Percentiles rank a stretch among this genome's conserved stretches.
phyloP scores from a whole-genome alignment of 2,113 vertebrate species.

The Pterocles burchelli region DNA sequence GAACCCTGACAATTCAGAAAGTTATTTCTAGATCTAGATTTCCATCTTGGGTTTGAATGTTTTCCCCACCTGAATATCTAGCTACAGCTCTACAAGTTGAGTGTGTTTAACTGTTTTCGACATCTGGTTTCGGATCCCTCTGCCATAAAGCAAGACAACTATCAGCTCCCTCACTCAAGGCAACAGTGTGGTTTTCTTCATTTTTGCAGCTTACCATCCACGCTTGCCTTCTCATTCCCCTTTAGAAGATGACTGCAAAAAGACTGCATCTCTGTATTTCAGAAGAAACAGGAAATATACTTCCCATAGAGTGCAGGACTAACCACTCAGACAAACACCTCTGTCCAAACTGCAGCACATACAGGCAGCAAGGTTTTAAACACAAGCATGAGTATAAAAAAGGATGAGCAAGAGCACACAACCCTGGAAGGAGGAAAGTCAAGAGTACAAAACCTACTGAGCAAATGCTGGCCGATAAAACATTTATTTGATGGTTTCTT shows the following conservation, averaged over 20 bases:
- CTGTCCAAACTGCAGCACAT: neutral
- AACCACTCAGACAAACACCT: neutral
- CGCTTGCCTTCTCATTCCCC: neutral
- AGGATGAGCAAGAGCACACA: neutral
- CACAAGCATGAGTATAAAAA: neutral
- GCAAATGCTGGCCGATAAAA: neutral
- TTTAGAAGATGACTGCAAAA: neutral
- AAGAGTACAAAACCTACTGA: neutral
- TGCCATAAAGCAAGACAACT: neutral
- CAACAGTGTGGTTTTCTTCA: neutral
- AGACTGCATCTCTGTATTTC: neutral
- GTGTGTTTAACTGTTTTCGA: neutral
- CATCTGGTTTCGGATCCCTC: neutral
- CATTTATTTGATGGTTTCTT: neutral
- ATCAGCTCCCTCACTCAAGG: neutral
- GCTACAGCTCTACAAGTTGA: neutral
- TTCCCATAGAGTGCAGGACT: neutral
- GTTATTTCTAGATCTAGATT: neutral
- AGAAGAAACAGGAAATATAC: neutral
- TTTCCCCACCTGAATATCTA: neutral
- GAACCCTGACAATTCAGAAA: neutral
- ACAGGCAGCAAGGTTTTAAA: neutral
- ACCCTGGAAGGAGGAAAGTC: neutral
- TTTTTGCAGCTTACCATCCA: neutral
- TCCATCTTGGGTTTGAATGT: neutral